Evolutionary conservation across 2,113 vertebrate species (phyloP), one percentile per base, ranked within the genome.

Genomic region (Anhinga anhinga): DNA sequence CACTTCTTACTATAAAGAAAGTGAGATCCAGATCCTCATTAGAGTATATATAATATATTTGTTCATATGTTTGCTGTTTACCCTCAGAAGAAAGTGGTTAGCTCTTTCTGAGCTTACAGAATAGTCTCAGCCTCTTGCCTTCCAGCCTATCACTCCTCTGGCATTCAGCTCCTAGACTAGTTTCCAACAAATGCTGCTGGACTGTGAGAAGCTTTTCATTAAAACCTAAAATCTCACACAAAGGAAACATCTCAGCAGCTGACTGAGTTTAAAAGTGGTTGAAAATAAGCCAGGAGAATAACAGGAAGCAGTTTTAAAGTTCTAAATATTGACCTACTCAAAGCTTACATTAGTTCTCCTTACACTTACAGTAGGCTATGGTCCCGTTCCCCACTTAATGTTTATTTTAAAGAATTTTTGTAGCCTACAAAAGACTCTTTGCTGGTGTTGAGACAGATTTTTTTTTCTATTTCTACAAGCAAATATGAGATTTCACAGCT

Each of bases 221-320:
- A 90, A 93, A 95, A 89, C 49, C 21, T 42, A 4, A 82, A n/a
- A 32, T 82, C 5, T 91, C 11, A 56, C 53, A 72, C 26, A 83
- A 93, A 93, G 77, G 58, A 93, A 95, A 71, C 27, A 49, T 83
- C 80, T 93, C 76, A 90, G 71, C 77, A 85, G 77, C 73, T 93
- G 90, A 67, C 49, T 91, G 53, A 86, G 12, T 91, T 80, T 73
- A 50, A 67, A 90, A 66, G 34, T 53, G 42, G 49, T 73, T 94
- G 82, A 95, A 95, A 90, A 76, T 78, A 79, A 87, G 32, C 14
- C 36, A 62, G 55, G 34, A 86, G 67, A 97, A 93, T 88, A 95
- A 97, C 89, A 97, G 95, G 95, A 97, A 97, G 61, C 50, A 77
- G 61, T 65, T 88, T 83, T 81, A 71, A 87, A 92, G 44, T 70